Evolutionary conservation across 2,888 invertebrate species (phyloP), one percentile per base, ranked within the genome.

Genomic region (Apoda limacodes): DNA sequence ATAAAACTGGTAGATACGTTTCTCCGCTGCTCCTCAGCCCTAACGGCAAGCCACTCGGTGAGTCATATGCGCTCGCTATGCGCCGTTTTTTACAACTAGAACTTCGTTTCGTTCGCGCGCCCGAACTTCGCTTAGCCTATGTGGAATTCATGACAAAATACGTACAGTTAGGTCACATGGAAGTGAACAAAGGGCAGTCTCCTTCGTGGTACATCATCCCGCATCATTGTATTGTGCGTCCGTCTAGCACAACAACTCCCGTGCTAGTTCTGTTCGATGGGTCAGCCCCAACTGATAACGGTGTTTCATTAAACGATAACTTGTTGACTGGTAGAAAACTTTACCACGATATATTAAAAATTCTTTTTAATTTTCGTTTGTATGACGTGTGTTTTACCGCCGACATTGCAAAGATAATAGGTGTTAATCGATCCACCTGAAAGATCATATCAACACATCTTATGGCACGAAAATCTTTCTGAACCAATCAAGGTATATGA

Each of bases 151-250:
- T 37, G 37, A 10, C 13, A 2, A 34, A 37, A 13, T 37, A 37
- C 22, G 37, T 34, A 23, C 5, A 11, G 4, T 25, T 37, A 7
- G 37, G 25, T 3, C 37, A 37, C 21, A 37, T 37, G 34, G 24
- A 12, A 7, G 22, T 15, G 3, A 27, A 33, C 7, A 20, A 12
- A 7, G 20, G 23, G 7, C 13, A 10, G 7, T 24, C 12, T 7
- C 22, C 25, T 22, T 20, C 23, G 4, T 30, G 25, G 15, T 37
- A 35, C 21, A 12, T 39, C 3, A 38, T 38, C n/a, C 38, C 38
- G 4, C 38, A 38, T 20, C 14, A 19, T 22, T 22, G 21, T 22
- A 27, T 38, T 5, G 5, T 38, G 12, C 24, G 26, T 9, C 32
- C 35, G 2, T 12, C 28, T 3, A 39, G 39, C 27, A 23, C 39